These are phyloP conservation scores for Zonitis immaculata DNA, from an alignment of 2,888 invertebrate genomes.

Conservation along the genomic window DNA sequence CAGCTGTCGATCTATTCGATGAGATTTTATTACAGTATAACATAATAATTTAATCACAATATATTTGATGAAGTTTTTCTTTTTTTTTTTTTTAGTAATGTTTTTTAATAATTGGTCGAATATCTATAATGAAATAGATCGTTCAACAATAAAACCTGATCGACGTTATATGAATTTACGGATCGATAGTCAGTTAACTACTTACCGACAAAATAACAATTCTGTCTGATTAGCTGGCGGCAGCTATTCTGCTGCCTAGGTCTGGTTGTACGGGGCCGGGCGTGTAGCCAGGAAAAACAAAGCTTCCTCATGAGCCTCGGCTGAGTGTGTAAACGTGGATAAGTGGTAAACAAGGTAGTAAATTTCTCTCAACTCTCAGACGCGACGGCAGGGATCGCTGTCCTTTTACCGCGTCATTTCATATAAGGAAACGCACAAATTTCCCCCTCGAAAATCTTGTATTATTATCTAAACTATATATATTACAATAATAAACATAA, in stretches of 20 bases:
- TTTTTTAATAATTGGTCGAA: background rate
- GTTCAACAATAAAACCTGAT: slow-evolving; percentile 13
- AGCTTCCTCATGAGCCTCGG: slow-evolving; percentile 42
- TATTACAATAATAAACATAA: background rate
- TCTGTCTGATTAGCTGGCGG: slow-evolving; percentile 44
- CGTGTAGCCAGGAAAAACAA: slow-evolving; percentile 48
- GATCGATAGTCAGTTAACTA: slow-evolving; percentile 43
- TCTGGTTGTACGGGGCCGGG: slow-evolving; percentile 31
- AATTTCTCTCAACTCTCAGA: slow-evolving; percentile 45
- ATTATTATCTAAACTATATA: too few species aligned
- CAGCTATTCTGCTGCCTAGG: slow-evolving; percentile 25
- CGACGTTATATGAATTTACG: slow-evolving; percentile 28
- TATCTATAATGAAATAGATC: background rate
- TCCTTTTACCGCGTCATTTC: slow-evolving; percentile 31
- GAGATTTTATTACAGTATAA: background rate
- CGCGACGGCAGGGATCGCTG: slow-evolving; percentile 35
- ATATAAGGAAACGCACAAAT: slow-evolving; percentile 17
- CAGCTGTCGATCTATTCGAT: background rate
- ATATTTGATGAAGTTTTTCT: background rate
- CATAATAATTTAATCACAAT: background rate
- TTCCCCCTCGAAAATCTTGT: too few species aligned
- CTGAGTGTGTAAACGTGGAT: slow-evolving; percentile 50
- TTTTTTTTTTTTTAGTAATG: background rate
- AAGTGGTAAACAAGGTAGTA: slow-evolving; percentile 52
- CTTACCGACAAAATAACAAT: slow-evolving; percentile 43